Percentiles rank a stretch among this genome's conserved stretches.
Evolutionary conservation across 2,113 vertebrate genomes (phyloP).

Genomic region (Fulica atra): DNA sequence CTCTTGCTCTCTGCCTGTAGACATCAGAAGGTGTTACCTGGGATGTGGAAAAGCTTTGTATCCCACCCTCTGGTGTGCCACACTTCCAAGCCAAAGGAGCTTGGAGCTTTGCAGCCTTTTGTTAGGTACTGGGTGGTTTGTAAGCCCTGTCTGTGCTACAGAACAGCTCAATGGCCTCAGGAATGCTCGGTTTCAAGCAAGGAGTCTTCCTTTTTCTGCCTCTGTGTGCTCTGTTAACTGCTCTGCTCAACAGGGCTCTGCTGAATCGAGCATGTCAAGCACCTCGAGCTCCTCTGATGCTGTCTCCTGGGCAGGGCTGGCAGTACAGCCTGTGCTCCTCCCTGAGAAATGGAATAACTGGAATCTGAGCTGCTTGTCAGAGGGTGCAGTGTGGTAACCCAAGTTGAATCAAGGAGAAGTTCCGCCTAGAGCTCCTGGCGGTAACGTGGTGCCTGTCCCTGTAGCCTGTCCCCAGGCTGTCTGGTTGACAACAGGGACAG

Average conservation of each 20-base stretch:
- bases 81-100: neutral
- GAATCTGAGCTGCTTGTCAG: no score
- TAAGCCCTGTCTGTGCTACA: neutral
- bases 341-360: neutral
- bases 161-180: neutral
- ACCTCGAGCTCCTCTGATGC: neutral
- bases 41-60: neutral
- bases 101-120: neutral
- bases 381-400: neutral
- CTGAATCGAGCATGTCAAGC: neutral
- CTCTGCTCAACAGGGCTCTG: neutral
- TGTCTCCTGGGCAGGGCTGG: neutral
- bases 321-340: neutral
- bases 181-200: neutral
- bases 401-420: neutral
- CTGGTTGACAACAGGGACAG: neutral
- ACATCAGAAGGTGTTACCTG: neutral
- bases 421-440: neutral
- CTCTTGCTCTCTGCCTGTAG: neutral
- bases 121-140: neutral
- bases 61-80: neutral
- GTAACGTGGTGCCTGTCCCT: neutral
- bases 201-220: neutral
- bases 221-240: neutral
- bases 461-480: neutral